Evolutionary conservation across 2,797 vertebrate genomes (phyloP).

Genomic region (Acipenser ruthenus): DNA sequence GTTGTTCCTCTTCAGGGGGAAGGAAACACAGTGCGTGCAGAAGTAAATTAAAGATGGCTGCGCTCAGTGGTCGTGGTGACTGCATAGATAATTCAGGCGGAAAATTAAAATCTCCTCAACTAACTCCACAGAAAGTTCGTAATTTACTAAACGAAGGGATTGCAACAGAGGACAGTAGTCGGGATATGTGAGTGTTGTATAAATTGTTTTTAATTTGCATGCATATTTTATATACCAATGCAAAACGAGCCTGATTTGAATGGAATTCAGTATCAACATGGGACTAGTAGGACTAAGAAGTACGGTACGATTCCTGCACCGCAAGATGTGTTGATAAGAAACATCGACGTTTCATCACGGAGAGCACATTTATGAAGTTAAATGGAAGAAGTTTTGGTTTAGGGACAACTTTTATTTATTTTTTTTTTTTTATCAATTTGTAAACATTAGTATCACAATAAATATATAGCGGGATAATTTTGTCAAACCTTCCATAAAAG

Average conservation of each 20-base stretch:
- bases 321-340: too few species aligned
- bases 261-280: background rate
- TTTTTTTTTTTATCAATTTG: too few species aligned
- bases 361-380: background rate
- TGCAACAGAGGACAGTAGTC: slow-evolving; percentile 36
- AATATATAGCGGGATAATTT: too few species aligned
- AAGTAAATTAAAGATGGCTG: slow-evolving; percentile 66
- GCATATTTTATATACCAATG: background rate
- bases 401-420: too few species aligned
- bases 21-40: too few species aligned
- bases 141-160: slow-evolving; percentile 79
- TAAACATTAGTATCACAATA: too few species aligned
- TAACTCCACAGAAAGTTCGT: slow-evolving; percentile 79
- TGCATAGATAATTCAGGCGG: slow-evolving; percentile 42
- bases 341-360: too few species aligned
- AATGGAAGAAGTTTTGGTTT: background rate
- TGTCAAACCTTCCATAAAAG: too few species aligned
- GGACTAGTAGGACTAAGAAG: too few species aligned
- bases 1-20: too few species aligned
- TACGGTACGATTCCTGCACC: too few species aligned
- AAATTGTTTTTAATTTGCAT: background rate
- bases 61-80: slow-evolving; percentile 49
- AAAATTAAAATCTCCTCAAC: slow-evolving; percentile 52
- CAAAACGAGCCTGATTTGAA: background rate
- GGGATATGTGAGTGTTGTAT: slow-evolving; percentile 41